phyloP scores from a whole-genome alignment of 2,113 vertebrate genomes.

The Neotoma lepida region DNA sequence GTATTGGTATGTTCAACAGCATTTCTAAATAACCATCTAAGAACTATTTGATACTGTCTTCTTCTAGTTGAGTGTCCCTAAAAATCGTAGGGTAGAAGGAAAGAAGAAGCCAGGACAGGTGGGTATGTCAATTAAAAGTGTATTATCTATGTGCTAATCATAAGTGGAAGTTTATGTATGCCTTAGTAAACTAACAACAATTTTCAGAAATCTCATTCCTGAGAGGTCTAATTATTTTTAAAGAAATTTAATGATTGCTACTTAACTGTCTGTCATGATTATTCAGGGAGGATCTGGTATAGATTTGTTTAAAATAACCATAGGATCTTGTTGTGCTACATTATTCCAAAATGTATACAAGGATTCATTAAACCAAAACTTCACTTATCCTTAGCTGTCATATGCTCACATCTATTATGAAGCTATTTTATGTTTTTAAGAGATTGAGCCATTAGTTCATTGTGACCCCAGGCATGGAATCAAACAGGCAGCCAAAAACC shows the following conservation, averaged over 20 bases:
- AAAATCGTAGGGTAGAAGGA: constrained; percentile 1
- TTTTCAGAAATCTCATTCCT: constrained; percentile 68
- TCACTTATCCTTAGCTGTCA: constrained; percentile 46
- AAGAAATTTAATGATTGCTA: constrained; percentile 58
- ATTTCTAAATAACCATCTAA: not conserved
- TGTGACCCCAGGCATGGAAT: constrained; percentile 47
- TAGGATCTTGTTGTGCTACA: constrained; percentile 45
- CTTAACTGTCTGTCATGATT: constrained; percentile 53
- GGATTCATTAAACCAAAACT: constrained; percentile 61
- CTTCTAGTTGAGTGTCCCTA: constrained; percentile 12
- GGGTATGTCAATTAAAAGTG: constrained; percentile 62
- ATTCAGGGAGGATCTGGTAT: constrained; percentile 55
- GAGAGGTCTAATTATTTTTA: constrained; percentile 75
- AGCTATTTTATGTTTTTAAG: constrained; percentile 39
- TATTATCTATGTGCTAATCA: constrained; percentile 54
- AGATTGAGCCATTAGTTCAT: constrained; percentile 54
- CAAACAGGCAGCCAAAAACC: constrained; percentile 49
- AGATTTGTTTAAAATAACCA: constrained; percentile 64
- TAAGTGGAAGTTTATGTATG: constrained; percentile 30
- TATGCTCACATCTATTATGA: not conserved
- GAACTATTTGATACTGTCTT: not conserved
- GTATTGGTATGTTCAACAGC: not conserved
- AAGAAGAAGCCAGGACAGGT: constrained; percentile 23
- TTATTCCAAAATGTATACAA: constrained; percentile 57
- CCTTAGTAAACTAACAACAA: constrained; percentile 46